These are phyloP conservation scores for Gonocerus acuteangulatus DNA, from an alignment of 2,888 invertebrate genomes.

Conservation along the genomic window DNA sequence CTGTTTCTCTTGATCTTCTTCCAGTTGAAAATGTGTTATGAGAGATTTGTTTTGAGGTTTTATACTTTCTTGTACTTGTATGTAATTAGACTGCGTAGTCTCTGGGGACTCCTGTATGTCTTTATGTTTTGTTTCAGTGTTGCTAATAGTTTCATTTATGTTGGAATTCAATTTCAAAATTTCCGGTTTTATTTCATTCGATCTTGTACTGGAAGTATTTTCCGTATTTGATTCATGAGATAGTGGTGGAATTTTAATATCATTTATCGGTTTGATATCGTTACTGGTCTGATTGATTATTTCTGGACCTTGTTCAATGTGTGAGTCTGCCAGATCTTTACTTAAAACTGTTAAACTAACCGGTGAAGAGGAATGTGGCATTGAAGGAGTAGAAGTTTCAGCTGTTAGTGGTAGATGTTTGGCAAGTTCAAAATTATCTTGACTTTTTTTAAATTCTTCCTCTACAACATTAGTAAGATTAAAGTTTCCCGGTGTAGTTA, in stretches of 20 bases:
- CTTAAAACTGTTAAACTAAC: neutral
- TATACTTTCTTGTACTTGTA: slow-evolving; percentile 15
- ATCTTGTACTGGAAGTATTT: slow-evolving; percentile 5
- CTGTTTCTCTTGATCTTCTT: neutral
- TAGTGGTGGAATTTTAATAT: neutral
- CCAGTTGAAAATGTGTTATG: neutral
- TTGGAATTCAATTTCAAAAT: neutral
- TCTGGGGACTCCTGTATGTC: neutral
- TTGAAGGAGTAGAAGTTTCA: slow-evolving; percentile 4
- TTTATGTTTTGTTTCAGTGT: neutral
- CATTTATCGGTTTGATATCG: slow-evolving; percentile 1
- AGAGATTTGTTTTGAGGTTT: slow-evolving; percentile 14
- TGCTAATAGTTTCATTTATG: neutral
- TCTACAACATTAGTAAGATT: slow-evolving; percentile 4
- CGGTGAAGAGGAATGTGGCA: neutral
- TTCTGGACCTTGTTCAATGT: neutral
- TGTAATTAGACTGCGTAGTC: slow-evolving; percentile 21
- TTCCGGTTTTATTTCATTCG: slow-evolving; percentile 17
- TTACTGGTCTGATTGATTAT: slow-evolving; percentile 9
- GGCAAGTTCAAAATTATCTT: neutral
- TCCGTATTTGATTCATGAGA: neutral
- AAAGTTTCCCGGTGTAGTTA: neutral
- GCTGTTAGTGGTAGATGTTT: slow-evolving; percentile 1
- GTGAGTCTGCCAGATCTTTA: neutral
- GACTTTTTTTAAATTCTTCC: neutral